These are phyloP conservation scores for Pseudanteris insignis DNA, from an alignment of 2,888 invertebrate genomes.

Conservation along the genomic window DNA sequence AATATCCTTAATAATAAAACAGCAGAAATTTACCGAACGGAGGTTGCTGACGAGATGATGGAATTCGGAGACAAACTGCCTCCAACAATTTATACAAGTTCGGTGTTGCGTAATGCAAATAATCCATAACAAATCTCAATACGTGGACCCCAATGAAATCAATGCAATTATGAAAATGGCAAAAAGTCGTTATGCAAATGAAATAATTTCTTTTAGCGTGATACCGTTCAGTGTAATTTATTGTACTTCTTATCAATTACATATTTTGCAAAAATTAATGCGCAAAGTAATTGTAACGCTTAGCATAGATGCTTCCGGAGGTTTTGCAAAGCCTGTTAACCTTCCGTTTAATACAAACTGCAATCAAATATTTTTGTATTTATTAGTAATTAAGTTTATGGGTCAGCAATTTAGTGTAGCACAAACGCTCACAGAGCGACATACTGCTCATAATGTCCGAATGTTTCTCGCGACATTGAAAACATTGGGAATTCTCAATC, in stretches of 20 bases:
- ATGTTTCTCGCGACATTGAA: conserved; percentile 40
- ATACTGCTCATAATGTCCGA: conserved; percentile 30
- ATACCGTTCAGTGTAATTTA: conserved; percentile 3
- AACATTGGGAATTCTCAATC: conserved; percentile 34
- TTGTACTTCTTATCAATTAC: conserved; percentile 23
- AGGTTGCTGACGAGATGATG: neutral
- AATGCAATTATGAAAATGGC: conserved; percentile 21
- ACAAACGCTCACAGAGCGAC: conserved; percentile 46
- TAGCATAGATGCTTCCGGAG: conserved; percentile 44
- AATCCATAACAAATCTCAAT: neutral
- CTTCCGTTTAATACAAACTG: neutral
- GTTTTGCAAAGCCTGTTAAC: conserved; percentile 4
- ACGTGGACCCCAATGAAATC: conserved; percentile 16
- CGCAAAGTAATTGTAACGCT: neutral
- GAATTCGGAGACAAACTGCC: conserved; percentile 6
- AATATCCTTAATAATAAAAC: neutral
- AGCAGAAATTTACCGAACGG: neutral
- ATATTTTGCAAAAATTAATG: conserved; percentile 25
- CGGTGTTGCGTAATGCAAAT: conserved; percentile 27
- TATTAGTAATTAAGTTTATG: conserved; percentile 13
- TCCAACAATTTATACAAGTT: conserved; percentile 17
- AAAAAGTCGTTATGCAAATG: conserved; percentile 6
- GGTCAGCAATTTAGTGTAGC: conserved; percentile 40
- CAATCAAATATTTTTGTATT: conserved; percentile 39
- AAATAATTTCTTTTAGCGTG: neutral